Evolutionary conservation across 1,140 invertebrate species (phyloP).

Genomic region (Papilio glaucus): DNA sequence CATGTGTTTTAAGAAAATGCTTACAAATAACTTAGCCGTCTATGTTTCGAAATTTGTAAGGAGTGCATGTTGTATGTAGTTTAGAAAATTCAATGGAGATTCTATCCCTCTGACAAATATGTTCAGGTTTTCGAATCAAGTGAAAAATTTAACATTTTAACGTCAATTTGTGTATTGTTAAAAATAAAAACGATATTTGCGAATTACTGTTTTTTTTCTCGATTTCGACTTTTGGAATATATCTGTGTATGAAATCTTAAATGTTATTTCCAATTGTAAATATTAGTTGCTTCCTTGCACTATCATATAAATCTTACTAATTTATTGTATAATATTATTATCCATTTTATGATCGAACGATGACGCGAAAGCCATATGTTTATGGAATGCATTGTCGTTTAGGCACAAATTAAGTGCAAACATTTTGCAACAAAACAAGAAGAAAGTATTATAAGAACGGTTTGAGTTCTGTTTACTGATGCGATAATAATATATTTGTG

Average conservation of each 20-base stretch:
- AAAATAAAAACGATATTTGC: constrained; percentile 41
- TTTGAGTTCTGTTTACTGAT: constrained; percentile 70
- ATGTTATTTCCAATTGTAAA: constrained; percentile 73
- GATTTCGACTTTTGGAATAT: constrained; percentile 36
- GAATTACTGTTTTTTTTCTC: constrained; percentile 12
- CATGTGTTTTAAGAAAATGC: constrained; percentile 23
- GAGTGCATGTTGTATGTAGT: constrained; percentile 32
- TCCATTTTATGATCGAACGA: constrained; percentile 65
- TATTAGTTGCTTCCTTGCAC: constrained; percentile 76
- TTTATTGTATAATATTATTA: constrained; percentile 76
- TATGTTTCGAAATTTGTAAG: constrained; percentile 19
- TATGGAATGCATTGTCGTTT: constrained; percentile 43
- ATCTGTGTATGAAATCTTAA: constrained; percentile 48
- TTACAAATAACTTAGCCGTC: constrained; percentile 29
- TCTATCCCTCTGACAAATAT: constrained; percentile 23
- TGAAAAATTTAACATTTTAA: constrained; percentile 27
- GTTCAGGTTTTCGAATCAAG: constrained; percentile 7
- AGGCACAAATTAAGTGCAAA: constrained; percentile 61
- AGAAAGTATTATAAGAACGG: constrained; percentile 73
- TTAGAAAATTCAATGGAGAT: constrained; percentile 27
- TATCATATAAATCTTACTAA: constrained; percentile 58
- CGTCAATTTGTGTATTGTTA: constrained; percentile 45
- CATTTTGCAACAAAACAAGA: constrained; percentile 58
- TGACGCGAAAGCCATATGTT: constrained; percentile 62
- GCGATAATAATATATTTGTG: constrained; percentile 79